Base-by-base conservation (phyloP, 2,888 invertebrate species). In the Sphaerophoria taeniata region DNA sequence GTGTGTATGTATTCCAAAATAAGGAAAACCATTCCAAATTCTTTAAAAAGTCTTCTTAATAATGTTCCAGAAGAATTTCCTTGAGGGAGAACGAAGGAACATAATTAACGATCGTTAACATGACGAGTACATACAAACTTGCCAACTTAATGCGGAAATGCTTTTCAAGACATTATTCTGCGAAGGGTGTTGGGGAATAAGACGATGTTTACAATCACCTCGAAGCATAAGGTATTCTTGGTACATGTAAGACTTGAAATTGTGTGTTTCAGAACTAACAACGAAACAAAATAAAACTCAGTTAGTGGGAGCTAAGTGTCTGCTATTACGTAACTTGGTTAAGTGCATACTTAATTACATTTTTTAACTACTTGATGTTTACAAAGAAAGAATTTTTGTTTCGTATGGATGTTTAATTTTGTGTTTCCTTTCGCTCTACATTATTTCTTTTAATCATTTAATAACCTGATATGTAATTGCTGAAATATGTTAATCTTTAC, bases 221-320 rank as follows among this genome's bases (percentile, higher is more conserved):
- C 24, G 24, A 24, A 24, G 24, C 24, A 24, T 24, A 24, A 24
- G 24, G 24, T 24, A 2, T 24, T 24, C 2, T 2, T 24, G 24
- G 24, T 24, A 24, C 24, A 24, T 24, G 24, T 24, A 24, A 24
- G 24, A 24, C 24, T 24, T 24, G 24, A 24, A 24, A 24, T 24
- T 24, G n/a, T 24, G 24, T 24, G 1, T 24, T 24, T 24, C 24
- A 24, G 24, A 24, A 24, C 24, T 24, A 67, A 60, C 60, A 63
- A 45, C 36, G 34, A 39, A 75, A 65, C n/a, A 67, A 73, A 63
- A 33, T 67, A 65, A 49, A 61, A 6, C 56, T 63, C 58, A 72
- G 73, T 58, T 73, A 51, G 51, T 51, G 82, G 53, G 33, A 16
- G 56, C 73, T 43, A 60, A 69, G 82, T 69, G 63, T 49, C 61